Evolutionary conservation across 2,888 invertebrate genomes (phyloP).

Genomic region (Drosophila anceps): DNA sequence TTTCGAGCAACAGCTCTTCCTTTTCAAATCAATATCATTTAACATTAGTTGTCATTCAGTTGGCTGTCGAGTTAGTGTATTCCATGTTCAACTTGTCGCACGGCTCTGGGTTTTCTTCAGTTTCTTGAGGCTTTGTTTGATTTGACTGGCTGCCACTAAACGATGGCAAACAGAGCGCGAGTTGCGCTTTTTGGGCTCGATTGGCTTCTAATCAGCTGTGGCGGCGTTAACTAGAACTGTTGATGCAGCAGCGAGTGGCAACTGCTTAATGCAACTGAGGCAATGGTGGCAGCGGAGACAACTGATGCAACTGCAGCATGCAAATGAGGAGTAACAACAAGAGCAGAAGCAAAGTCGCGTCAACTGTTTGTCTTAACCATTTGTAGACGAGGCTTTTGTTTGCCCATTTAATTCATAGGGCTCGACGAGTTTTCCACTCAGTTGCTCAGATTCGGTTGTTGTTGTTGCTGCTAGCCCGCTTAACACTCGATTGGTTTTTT

Average conservation of each 20-base stretch:
- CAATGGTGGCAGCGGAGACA: conserved; percentile 18
- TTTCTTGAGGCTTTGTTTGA: conserved; percentile 51
- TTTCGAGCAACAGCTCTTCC: too few relatives aligned
- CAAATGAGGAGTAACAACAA: conserved; percentile 81
- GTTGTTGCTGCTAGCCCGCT: conserved; percentile 64
- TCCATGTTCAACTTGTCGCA: not conserved
- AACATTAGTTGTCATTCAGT: not conserved
- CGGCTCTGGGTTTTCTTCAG: not conserved
- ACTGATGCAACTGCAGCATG: conserved; percentile 60
- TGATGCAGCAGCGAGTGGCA: conserved; percentile 31
- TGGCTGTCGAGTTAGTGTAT: conserved; percentile 24
- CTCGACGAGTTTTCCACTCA: conserved; percentile 55
- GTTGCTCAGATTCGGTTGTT: conserved; percentile 25
- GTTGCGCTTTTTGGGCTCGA: conserved; percentile 60
- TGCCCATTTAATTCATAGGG: conserved; percentile 64
- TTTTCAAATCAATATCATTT: not conserved
- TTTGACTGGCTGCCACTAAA: conserved; percentile 77
- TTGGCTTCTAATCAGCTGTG: conserved; percentile 74
- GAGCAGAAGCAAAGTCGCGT: conserved; percentile 53
- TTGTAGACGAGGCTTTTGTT: conserved; percentile 62
- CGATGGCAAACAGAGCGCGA: conserved; percentile 75
- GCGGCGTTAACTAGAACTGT: conserved; percentile 70
- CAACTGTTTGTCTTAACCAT: conserved; percentile 68
- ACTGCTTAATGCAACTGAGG: conserved; percentile 54
- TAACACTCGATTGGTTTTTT: conserved; percentile 78